These are phyloP conservation scores for Cercopithecus petaurista DNA, from an alignment of 2,797 vertebrate genomes.

Conservation along the genomic window DNA sequence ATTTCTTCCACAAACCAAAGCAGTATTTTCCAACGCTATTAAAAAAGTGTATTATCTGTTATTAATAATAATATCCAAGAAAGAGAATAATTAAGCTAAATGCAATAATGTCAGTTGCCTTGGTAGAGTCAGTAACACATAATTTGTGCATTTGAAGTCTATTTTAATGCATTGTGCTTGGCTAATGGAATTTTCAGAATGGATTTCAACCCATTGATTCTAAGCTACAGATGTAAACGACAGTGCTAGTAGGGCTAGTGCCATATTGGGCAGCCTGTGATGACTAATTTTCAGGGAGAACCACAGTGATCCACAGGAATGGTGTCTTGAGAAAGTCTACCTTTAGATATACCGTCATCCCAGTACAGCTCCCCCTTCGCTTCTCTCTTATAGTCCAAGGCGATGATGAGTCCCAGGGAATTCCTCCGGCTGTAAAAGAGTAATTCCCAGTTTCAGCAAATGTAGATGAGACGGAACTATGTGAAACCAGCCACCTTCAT, in stretches of 20 bases:
- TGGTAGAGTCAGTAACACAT: not conserved
- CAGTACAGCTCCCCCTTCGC: slow-evolving; percentile 95
- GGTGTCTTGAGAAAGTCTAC: slow-evolving; percentile 77
- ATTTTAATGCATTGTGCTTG: not conserved
- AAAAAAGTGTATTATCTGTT: not conserved
- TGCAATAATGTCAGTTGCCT: not conserved
- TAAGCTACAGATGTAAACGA: not conserved
- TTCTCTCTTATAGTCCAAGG: slow-evolving; percentile 87
- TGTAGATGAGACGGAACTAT: not conserved
- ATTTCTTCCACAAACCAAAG: not conserved
- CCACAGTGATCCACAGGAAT: accelerated
- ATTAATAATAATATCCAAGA: not conserved
- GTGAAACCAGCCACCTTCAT: not conserved
- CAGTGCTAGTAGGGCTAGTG: accelerated
- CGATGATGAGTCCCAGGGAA: slow-evolving; percentile 93
- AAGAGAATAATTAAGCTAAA: not conserved
- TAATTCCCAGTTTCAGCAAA: not conserved
- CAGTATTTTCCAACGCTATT: not conserved
- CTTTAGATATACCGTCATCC: slow-evolving; percentile 96
- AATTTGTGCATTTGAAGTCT: not conserved
- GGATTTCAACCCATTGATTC: not conserved
- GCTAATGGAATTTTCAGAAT: not conserved
- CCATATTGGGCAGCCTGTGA: not conserved
- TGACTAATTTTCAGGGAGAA: not conserved
- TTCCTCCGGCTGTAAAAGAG: slow-evolving; percentile 88